A percentile compares a stretch with the other conserved stretches of the same genome.
These are phyloP conservation scores for Cerceris ruficornis DNA, from an alignment of 2,888 invertebrate genomes.

Conservation along the genomic window DNA sequence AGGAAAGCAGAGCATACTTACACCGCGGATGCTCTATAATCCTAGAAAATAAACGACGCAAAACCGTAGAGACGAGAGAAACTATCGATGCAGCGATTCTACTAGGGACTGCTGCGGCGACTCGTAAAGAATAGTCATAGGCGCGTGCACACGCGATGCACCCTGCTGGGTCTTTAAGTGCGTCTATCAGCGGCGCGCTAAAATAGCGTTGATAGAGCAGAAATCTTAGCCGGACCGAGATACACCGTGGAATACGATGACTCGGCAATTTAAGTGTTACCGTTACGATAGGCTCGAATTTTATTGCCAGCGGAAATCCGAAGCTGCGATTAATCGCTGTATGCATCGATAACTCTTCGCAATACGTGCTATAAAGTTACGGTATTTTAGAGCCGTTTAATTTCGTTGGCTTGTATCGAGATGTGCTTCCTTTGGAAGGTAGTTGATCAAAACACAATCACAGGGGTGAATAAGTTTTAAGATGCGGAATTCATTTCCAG, in stretches of 20 bases:
- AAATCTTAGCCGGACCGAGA: constrained; percentile 30
- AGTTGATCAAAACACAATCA: no score
- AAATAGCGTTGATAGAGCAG: constrained; percentile 35
- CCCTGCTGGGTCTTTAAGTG: constrained; percentile 27
- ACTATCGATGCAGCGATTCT: constrained; percentile 13
- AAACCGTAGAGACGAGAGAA: constrained; percentile 44
- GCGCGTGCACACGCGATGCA: constrained; percentile 21
- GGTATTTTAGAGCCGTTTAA: constrained; percentile 10
- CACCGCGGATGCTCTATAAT: constrained; percentile 50
- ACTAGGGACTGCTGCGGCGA: background rate
- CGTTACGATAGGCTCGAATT: constrained; percentile 32
- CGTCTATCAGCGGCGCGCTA: constrained; percentile 37
- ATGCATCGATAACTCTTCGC: constrained; percentile 23
- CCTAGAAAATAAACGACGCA: constrained; percentile 43
- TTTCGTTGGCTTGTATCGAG: no score
- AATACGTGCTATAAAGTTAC: background rate
- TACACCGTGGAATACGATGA: constrained; percentile 20
- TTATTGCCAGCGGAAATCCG: constrained; percentile 10
- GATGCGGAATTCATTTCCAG: no score
- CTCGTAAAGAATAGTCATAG: constrained; percentile 15
- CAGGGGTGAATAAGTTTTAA: no score
- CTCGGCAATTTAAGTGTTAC: constrained; percentile 11
- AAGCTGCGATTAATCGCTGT: background rate
- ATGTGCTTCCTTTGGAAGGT: no score
- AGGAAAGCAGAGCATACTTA: constrained; percentile 32